Percentiles rank a stretch among this genome's conserved stretches.
Evolutionary conservation across 2,797 vertebrate genomes (phyloP).

Genomic region (Catamblyrhynchus diadema): DNA sequence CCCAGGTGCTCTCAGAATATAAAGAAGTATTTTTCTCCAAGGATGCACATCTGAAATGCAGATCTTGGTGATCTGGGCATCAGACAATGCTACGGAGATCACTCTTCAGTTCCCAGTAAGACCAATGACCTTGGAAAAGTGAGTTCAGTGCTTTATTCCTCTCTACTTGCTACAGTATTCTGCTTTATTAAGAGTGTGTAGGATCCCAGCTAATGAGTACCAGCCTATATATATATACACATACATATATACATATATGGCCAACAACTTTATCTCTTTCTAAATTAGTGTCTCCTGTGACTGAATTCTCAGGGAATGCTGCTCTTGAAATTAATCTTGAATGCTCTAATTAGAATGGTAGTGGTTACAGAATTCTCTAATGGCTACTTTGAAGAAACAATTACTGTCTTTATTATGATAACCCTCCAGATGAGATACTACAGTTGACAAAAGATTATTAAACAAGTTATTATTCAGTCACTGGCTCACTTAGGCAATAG

Average conservation of each 20-base stretch:
- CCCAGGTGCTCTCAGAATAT: neutral
- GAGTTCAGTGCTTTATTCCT: neutral
- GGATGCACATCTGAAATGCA: neutral
- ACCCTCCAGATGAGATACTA: conserved; percentile 18
- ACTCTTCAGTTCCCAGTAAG: neutral
- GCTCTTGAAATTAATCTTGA: conserved; percentile 28
- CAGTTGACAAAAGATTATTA: conserved; percentile 42
- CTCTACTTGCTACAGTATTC: neutral
- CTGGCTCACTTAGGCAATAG: neutral
- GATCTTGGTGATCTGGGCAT: neutral
- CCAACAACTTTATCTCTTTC: neutral
- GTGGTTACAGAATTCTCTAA: conserved; percentile 31
- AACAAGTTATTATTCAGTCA: conserved; percentile 34
- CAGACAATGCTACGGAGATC: neutral
- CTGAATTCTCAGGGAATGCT: neutral
- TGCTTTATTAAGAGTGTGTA: neutral
- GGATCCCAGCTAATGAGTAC: neutral
- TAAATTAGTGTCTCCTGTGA: neutral
- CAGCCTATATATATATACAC: neutral
- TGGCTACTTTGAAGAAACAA: conserved; percentile 39
- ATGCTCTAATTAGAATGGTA: conserved; percentile 36
- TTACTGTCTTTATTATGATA: conserved; percentile 51
- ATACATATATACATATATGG: neutral
- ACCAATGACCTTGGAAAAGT: neutral
- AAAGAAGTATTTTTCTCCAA: neutral